Base-by-base conservation (phyloP, 2,888 invertebrate genomes). In the Amphipoea oculea region DNA sequence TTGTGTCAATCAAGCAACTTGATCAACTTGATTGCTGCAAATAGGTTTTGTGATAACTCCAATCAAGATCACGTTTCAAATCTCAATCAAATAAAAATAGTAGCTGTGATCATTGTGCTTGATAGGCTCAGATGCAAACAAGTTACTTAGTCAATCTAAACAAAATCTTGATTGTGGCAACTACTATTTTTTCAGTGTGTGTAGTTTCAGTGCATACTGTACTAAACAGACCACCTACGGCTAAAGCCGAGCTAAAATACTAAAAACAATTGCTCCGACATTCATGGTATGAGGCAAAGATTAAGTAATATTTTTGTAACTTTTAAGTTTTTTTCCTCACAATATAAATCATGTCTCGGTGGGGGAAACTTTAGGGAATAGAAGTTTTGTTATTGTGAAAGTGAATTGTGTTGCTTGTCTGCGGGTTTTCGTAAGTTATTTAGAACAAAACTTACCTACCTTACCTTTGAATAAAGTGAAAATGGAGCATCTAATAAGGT, bases 301-400 rank as follows among this genome's bases (percentile, higher is more conserved):
- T 74, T 63, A 62, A 66, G 36, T 63, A 74, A 85, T 72, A 23
- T 73, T 76, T 76, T 79, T 66, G 29, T 73, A 74, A 83, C 65
- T 83, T 83, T 83, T 48, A 17, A 76, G 42, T 42, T 74, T 84
- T 84, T 86, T 84, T 63, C 62, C 54, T 54, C 36, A n/a, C 57
- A 72, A 11, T 51, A 80, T 83, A 77, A 82, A 79, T 83, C 76
- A 80, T 57, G 76, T n/a, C 66, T 54, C 66, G 17, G 48, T n/a
- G 71, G 29, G 45, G 11, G 20, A 40, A 85, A 86, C 72, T 79
- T 83, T 79, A 60, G 40, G 66, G 74, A 65, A 78, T 73, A 51
- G 57, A 76, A 85, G 73, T 85, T 85, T 75, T 80, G 75, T 84
- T 76, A 86, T 80, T 76, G 40, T 57, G n/a, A 65, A 73, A 80